These are phyloP conservation scores for Anguilla pacifica DNA, from an alignment of 2,797 vertebrate genomes.

Conservation along the genomic window DNA sequence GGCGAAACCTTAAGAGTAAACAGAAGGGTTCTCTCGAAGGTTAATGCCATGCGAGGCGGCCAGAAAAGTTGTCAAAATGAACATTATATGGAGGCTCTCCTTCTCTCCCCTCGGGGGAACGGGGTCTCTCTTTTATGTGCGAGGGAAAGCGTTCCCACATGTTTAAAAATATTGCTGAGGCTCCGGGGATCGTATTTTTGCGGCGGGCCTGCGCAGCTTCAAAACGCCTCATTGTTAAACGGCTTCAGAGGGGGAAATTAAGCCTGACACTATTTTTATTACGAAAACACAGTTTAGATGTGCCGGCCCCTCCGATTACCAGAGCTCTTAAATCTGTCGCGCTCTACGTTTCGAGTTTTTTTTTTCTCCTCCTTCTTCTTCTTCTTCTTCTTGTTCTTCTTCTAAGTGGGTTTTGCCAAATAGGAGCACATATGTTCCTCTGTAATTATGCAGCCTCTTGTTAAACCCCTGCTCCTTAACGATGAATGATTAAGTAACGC, in stretches of 20 bases:
- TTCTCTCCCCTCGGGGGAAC: conserved; percentile 69
- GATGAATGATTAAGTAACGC: conserved; percentile 59
- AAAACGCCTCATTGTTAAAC: conserved; percentile 79
- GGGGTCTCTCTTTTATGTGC: conserved; percentile 76
- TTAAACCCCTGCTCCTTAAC: conserved; percentile 55
- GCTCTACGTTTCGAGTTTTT: conserved; percentile 35
- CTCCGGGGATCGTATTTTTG: conserved; percentile 76
- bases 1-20: conserved; percentile 64
- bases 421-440: conserved; percentile 54
- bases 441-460: conserved; percentile 59
- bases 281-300: conserved; percentile 77
- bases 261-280: conserved; percentile 85
- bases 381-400: conserved; percentile 4
- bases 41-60: conserved; percentile 71
- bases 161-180: conserved; percentile 82
- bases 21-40: conserved; percentile 59
- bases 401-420: conserved; percentile 50
- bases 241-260: conserved; percentile 79
- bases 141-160: conserved; percentile 87
- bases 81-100: conserved; percentile 71
- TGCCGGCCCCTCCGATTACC: conserved; percentile 62
- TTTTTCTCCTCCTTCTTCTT: conserved; percentile 27
- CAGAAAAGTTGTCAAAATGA: conserved; percentile 77
- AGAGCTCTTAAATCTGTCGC: conserved; percentile 58
- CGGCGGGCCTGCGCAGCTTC: conserved; percentile 69